Conservation (phyloP, 2,888 invertebrate genomes). For the Metacarcinus magister region DNA sequence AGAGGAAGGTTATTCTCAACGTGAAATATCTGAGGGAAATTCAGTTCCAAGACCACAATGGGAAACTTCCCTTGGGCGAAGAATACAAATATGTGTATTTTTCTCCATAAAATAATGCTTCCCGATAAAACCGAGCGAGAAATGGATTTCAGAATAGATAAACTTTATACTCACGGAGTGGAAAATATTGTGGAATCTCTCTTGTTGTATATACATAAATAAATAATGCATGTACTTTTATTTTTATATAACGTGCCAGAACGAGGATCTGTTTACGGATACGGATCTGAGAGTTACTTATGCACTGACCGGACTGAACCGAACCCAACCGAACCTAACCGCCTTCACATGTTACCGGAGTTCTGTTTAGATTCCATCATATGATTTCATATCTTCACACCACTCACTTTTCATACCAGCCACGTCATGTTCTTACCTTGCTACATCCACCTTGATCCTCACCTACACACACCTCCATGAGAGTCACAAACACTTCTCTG, state of each 20-base stretch:
- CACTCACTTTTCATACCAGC: too few species aligned
- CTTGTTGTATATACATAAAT: constrained; percentile 40
- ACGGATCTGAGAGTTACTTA: neutral
- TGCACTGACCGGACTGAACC: neutral
- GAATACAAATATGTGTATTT: constrained; percentile 45
- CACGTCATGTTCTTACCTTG: too few species aligned
- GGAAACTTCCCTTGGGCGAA: neutral
- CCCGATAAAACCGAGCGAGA: constrained; percentile 41
- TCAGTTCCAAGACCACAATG: constrained; percentile 41
- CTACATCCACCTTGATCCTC: too few species aligned
- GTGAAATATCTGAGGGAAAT: constrained; percentile 21
- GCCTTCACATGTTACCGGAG: too few species aligned
- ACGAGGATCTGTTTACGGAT: neutral
- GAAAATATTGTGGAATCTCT: constrained; percentile 45
- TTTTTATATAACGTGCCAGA: neutral
- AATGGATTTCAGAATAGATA: constrained; percentile 26
- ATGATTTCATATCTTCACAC: too few species aligned
- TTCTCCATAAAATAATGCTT: constrained; percentile 48
- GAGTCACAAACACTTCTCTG: too few species aligned
- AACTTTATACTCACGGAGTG: constrained; percentile 32
- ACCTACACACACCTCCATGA: too few species aligned
- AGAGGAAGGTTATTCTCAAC: neutral
- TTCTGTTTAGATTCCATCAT: too few species aligned
- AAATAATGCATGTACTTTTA: neutral
- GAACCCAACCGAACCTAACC: too few species aligned